Evolutionary conservation across 2,888 invertebrate species (phyloP).

Genomic region (Lordiphosa fenestrarum): DNA sequence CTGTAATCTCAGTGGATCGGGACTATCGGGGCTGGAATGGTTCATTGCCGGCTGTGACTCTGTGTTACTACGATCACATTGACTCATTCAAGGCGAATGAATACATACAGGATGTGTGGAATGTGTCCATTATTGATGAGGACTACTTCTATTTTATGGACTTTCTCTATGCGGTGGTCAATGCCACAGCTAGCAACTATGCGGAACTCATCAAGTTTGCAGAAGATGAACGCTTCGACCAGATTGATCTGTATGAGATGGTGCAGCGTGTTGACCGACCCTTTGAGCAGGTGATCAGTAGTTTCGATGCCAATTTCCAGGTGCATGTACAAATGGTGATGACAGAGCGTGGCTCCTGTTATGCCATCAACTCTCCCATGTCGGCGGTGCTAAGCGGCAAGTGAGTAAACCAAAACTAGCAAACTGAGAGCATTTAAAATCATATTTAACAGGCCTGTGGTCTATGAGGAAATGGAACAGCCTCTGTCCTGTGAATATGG

Average conservation of each 20-base stretch:
- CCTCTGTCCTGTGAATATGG: conserved; percentile 77
- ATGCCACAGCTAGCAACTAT: conserved; percentile 80
- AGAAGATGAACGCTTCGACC: conserved; percentile 79
- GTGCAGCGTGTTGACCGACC: conserved; percentile 64
- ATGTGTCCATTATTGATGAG: conserved; percentile 77
- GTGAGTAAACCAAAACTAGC: conserved; percentile 38
- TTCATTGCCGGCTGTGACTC: conserved; percentile 76
- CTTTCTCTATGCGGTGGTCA: conserved; percentile 80
- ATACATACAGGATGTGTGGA: conserved; percentile 79
- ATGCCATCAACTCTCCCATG: conserved; percentile 83
- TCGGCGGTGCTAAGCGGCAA: conserved; percentile 60
- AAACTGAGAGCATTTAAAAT: background rate
- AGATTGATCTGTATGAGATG: conserved; percentile 79
- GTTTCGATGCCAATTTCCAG: conserved; percentile 62
- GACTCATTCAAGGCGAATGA: conserved; percentile 75
- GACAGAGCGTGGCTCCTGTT: conserved; percentile 86
- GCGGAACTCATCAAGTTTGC: conserved; percentile 78
- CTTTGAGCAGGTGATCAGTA: conserved; percentile 71
- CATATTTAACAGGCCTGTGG: conserved; percentile 39
- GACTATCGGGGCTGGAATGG: conserved; percentile 79
- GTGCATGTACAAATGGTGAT: conserved; percentile 80
- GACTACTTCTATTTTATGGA: conserved; percentile 81
- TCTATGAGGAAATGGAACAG: conserved; percentile 35
- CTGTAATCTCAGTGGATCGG: conserved; percentile 78
- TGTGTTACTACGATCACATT: conserved; percentile 78